These are phyloP conservation scores for Dolomedes plantarius DNA, from an alignment of 2,888 invertebrate genomes.

Conservation along the genomic window DNA sequence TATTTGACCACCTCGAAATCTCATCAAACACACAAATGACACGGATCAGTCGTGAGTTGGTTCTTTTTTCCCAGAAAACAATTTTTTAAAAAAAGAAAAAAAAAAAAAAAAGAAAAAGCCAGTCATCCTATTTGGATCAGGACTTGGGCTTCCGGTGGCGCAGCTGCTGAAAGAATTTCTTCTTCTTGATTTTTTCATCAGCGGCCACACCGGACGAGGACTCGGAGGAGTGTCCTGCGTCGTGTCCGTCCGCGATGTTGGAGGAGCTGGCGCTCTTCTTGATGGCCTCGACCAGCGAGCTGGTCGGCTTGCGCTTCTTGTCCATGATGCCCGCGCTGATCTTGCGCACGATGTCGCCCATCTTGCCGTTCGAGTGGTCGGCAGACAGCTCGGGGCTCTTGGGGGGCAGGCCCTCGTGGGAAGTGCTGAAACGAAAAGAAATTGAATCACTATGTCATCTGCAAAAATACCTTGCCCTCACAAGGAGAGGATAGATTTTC, in stretches of 20 bases:
- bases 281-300: conserved; percentile 36
- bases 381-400: not conserved
- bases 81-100: not conserved
- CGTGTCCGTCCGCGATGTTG: conserved; percentile 32
- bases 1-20: no score
- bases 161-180: conserved; percentile 51
- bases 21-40: no score
- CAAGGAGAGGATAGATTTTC: no score
- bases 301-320: conserved; percentile 37
- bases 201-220: conserved; percentile 41
- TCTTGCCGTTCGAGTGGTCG: conserved; percentile 36
- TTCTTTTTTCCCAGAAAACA: conserved; percentile 31
- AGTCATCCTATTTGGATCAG: no score
- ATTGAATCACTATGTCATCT: no score
- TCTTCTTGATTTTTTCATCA: conserved; percentile 48
- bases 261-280: conserved; percentile 56
- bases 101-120: no score
- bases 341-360: conserved; percentile 57
- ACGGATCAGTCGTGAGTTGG: conserved; percentile 26
- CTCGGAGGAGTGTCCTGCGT: conserved; percentile 35
- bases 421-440: no score
- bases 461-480: no score
- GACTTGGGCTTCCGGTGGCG: conserved; percentile 48
- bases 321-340: conserved; percentile 51
- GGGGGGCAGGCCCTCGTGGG: no score